Conservation (phyloP, 2,888 invertebrate species). For the Agriotes lineatus region DNA sequence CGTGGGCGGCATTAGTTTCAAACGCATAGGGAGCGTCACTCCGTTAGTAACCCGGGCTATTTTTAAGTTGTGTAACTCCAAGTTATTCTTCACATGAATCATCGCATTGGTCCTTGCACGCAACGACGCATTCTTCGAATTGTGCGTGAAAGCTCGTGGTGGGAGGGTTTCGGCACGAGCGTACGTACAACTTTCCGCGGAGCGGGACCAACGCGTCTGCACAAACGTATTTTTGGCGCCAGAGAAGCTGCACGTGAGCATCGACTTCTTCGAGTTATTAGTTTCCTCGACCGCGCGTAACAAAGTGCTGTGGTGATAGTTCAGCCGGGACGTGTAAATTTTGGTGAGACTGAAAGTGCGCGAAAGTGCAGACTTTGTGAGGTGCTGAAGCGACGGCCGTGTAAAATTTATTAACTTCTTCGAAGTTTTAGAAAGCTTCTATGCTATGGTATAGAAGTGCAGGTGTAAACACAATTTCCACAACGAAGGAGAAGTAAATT, state of each 20-base stretch:
- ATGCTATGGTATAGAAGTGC: no score
- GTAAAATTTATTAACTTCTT: slow-evolving; percentile 27
- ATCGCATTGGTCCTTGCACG: slow-evolving; percentile 36
- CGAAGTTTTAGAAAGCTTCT: no score
- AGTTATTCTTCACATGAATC: slow-evolving; percentile 40
- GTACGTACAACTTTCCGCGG: slow-evolving; percentile 22
- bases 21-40: slow-evolving; percentile 7
- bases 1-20: slow-evolving; percentile 11
- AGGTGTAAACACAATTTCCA: no score
- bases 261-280: not conserved
- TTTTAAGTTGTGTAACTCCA: slow-evolving; percentile 40
- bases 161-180: slow-evolving; percentile 40
- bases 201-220: slow-evolving; percentile 7
- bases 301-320: not conserved
- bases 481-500: no score
- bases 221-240: slow-evolving; percentile 29
- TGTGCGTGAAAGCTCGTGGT: slow-evolving; percentile 42
- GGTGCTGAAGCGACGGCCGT: no score
- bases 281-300: not conserved
- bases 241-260: slow-evolving; percentile 12
- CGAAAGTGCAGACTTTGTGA: no score
- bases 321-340: no score
- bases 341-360: no score
- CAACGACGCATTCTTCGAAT: slow-evolving; percentile 32
- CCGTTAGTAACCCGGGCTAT: slow-evolving; percentile 46